A percentile compares a stretch with the other conserved stretches of the same genome.
Conservation (phyloP, 2,797 vertebrate species). For the Gobionotothen gibberifrons region DNA sequence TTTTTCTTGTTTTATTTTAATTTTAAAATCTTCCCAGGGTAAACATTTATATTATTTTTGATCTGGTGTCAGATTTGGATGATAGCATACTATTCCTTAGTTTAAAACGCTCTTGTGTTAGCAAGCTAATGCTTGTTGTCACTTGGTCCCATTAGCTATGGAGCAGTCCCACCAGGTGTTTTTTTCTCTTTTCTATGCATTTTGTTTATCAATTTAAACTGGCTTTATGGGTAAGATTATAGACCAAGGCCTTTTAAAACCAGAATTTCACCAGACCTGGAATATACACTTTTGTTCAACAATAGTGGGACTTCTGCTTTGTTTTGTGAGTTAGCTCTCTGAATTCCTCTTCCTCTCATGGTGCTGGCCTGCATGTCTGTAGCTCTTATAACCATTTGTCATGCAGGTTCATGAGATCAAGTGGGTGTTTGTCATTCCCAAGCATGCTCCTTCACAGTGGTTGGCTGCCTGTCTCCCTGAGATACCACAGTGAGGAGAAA, state of each 20-base stretch:
- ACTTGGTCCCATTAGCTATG: background rate
- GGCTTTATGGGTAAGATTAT: background rate
- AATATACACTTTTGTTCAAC: background rate
- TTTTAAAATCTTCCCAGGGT: background rate
- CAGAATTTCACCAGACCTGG: background rate
- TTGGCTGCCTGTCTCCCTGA: slow-evolving; percentile 59
- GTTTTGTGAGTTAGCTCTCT: slow-evolving; percentile 12
- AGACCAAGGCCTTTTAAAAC: background rate
- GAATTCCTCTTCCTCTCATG: slow-evolving; percentile 31
- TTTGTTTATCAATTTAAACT: background rate
- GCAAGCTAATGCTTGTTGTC: background rate
- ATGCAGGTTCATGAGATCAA: slow-evolving; percentile 74
- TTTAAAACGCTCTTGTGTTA: background rate
- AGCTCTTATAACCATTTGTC: slow-evolving; percentile 56
- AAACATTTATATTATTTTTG: background rate
- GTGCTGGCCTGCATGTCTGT: slow-evolving; percentile 29
- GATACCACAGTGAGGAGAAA: slow-evolving; percentile 61
- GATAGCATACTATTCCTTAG: background rate
- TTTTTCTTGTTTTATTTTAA: background rate
- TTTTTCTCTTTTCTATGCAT: background rate
- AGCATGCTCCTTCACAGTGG: slow-evolving; percentile 65
- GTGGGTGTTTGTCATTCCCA: slow-evolving; percentile 68
- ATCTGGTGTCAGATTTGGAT: background rate
- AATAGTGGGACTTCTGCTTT: background rate
- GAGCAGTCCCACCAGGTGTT: background rate